These are phyloP conservation scores for Tolypeutes matacus DNA, from an alignment of 2,797 vertebrate species.

Conservation along the genomic window DNA sequence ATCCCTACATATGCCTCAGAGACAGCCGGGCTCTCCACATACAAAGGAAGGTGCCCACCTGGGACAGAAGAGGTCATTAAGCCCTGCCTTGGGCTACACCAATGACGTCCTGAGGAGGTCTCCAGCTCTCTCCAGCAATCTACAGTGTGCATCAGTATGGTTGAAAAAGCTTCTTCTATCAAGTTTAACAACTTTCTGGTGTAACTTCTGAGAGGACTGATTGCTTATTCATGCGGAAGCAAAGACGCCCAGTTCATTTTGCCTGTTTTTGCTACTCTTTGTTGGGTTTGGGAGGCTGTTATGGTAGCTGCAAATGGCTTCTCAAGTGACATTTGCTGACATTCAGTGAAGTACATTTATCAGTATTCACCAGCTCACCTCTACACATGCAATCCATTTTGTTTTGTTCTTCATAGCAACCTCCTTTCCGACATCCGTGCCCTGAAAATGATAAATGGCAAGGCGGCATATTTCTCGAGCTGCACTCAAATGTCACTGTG, in stretches of 20 bases:
- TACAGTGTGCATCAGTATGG: constrained; percentile 70
- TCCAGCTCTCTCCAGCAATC: constrained; percentile 79
- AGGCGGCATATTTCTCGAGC: constrained; percentile 93
- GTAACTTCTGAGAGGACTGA: constrained; percentile 94
- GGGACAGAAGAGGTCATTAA: neutral
- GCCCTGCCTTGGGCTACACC: neutral
- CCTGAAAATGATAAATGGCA: constrained; percentile 97
- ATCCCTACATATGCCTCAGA: neutral
- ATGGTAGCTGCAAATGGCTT: constrained; percentile 98
- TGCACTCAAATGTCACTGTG: constrained; percentile 98
- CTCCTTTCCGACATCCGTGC: constrained; percentile 93
- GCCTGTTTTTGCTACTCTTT: constrained; percentile 94
- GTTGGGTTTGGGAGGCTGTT: constrained; percentile 94
- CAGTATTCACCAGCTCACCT: constrained; percentile 96
- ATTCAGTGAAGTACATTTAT: constrained; percentile 99
- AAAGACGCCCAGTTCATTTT: constrained; percentile 93
- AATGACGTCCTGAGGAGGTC: constrained; percentile 69
- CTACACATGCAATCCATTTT: constrained; percentile 96
- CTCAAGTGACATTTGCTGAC: constrained; percentile 99
- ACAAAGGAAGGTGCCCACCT: constrained; percentile 45
- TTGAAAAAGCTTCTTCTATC: constrained; percentile 91
- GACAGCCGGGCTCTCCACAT: neutral
- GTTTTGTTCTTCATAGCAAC: constrained; percentile 94
- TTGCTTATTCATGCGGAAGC: constrained; percentile 99
- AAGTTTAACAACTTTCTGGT: constrained; percentile 94